Evolutionary conservation across 2,888 invertebrate genomes (phyloP), one percentile per base, ranked within the genome.

Genomic region (Galeruca laticollis): DNA sequence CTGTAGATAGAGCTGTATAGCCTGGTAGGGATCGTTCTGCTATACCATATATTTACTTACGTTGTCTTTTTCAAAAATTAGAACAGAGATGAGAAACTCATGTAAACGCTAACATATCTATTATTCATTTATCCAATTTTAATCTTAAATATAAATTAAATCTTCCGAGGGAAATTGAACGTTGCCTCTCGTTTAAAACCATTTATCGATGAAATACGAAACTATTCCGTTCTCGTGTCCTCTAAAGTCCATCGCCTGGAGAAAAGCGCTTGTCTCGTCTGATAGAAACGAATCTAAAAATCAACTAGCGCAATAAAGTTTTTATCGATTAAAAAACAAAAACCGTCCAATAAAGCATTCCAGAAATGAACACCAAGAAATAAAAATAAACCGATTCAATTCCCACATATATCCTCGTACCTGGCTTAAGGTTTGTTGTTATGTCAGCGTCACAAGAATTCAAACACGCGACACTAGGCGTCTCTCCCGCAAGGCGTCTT

Each of bases 351-450:
- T 57, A 57, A 57, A 57, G 35, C 31, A 35, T 57, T 35, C 35
- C 11, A 35, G 56, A 57, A 57, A 57, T 57, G 56, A 57, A 57
- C 56, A 57, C 31, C 56, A 35, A 57, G 18, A 18, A 57, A 57
- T 57, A 57, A 57, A 57, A 57, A 57, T 57, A 18, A 57, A 57
- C 31, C 56, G 15, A 57, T 33, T 57, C 56, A 57, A 57, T 57
- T 57, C 35, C 18, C 56, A 57, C 56, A 57, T 57, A 57, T 57
- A 33, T 57, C 35, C 11, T 54, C 33, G 56, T 57, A 64, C 59
- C 65, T 59, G 40, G 59, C 65, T 57, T 49, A 59, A 57, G 65
- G 65, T 65, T 57, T 65, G 57, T 65, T 65, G 59, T 64, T 64
- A 64, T 56, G 63, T 15, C 37, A 64, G 31, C 54, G 15, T 65